Evolutionary conservation across 2,888 invertebrate species (phyloP).

Genomic region (Aporophyla nigra): DNA sequence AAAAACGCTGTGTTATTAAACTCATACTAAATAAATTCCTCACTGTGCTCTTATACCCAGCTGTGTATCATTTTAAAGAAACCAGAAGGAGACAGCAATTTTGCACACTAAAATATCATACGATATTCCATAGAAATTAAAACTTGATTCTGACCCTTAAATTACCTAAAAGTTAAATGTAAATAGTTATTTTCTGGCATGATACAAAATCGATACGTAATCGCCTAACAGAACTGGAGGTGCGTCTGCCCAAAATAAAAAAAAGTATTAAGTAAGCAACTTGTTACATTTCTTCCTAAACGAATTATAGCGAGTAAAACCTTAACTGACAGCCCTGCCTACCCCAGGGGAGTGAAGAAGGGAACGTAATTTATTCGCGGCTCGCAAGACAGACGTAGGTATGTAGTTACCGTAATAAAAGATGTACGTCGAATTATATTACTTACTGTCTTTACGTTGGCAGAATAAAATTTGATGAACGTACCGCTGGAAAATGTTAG

Average conservation of each 20-base stretch:
- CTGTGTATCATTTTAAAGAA: neutral
- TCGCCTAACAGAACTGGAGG: neutral
- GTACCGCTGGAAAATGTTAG: conserved; percentile 26
- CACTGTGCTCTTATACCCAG: neutral
- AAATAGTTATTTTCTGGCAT: neutral
- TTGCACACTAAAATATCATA: neutral
- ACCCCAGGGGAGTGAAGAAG: conserved; percentile 41
- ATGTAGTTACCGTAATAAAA: conserved; percentile 58
- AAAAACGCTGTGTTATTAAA: neutral
- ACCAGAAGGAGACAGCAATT: no score
- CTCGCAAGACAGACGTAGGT: conserved; percentile 47
- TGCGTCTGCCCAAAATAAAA: neutral
- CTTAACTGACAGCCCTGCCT: conserved; percentile 42
- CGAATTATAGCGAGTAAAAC: conserved; percentile 18
- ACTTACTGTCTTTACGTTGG: conserved; percentile 43
- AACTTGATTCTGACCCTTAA: neutral
- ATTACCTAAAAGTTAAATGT: neutral
- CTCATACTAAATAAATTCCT: neutral
- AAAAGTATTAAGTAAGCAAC: conserved; percentile 8
- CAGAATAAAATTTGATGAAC: conserved; percentile 44
- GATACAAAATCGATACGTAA: no score
- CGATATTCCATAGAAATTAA: neutral
- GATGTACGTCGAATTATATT: conserved; percentile 58
- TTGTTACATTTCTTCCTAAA: conserved; percentile 25
- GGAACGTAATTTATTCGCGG: conserved; percentile 55